Conservation (phyloP, 2,797 vertebrate species). For the Sebastes wilsoni region DNA sequence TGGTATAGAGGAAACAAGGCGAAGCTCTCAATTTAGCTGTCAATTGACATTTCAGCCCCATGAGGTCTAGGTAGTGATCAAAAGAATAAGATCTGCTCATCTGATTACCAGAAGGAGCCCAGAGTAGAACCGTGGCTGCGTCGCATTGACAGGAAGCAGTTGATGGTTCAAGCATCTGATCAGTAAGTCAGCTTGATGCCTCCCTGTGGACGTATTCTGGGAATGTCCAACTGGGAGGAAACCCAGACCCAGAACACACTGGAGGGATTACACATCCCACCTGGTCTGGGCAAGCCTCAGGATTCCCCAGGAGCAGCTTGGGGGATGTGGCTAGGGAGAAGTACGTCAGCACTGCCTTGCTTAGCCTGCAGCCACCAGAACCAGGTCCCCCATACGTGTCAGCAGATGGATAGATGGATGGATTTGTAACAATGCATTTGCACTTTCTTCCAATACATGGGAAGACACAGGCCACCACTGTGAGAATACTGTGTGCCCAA, state of each 20-base stretch:
- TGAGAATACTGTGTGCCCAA: slow-evolving; percentile 26
- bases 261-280: slow-evolving; percentile 5
- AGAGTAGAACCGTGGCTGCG: background rate
- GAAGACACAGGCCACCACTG: slow-evolving; percentile 27
- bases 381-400: background rate
- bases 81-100: background rate
- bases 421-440: slow-evolving; percentile 7
- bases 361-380: slow-evolving; percentile 1
- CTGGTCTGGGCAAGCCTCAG: background rate
- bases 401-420: background rate
- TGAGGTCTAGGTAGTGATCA: background rate
- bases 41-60: background rate
- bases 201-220: background rate
- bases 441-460: slow-evolving; percentile 3
- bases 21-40: background rate
- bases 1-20: background rate
- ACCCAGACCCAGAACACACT: background rate
- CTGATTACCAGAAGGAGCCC: background rate
- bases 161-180: slow-evolving; percentile 4
- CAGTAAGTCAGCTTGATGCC: background rate
- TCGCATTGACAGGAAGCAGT: background rate
- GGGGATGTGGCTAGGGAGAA: background rate
- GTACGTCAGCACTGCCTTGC: background rate
- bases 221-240: background rate
- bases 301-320: background rate